A percentile compares a stretch with the other conserved stretches of the same genome.
Evolutionary conservation across 2,113 vertebrate species (phyloP).

Genomic region (Stigmatopora nigra): DNA sequence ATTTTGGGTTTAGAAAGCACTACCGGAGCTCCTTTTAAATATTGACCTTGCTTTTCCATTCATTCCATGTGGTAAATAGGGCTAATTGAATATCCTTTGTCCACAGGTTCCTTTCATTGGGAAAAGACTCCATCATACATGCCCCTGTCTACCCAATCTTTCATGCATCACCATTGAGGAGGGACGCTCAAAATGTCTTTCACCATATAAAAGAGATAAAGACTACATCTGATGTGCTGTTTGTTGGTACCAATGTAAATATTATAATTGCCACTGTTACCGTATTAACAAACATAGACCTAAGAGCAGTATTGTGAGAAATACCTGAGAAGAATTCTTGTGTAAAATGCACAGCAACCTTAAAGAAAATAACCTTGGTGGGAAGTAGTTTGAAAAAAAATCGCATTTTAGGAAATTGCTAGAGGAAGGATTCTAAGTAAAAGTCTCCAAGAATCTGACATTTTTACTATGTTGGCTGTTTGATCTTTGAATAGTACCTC

Average conservation of each 20-base stretch:
- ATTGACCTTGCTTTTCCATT: not conserved
- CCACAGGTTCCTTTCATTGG: slow-evolving; percentile 83
- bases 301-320: not conserved
- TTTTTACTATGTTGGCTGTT: no score
- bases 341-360: not conserved
- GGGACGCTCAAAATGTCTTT: slow-evolving; percentile 76
- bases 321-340: no score
- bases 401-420: not conserved
- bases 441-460: no score
- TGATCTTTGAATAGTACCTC: no score
- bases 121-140: slow-evolving; percentile 81
- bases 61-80: not conserved
- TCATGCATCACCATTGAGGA: slow-evolving; percentile 67
- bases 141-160: slow-evolving; percentile 82
- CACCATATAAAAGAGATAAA: slow-evolving; percentile 65
- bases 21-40: no score
- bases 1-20: no score
- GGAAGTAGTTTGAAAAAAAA: not conserved
- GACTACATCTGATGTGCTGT: slow-evolving; percentile 57
- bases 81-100: slow-evolving; percentile 6
- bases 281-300: not conserved
- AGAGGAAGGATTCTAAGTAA: no score
- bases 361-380: not conserved
- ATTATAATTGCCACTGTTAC: not conserved
- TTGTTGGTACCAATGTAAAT: not conserved